Base-by-base conservation (phyloP, 2,797 vertebrate species). In the Heteromormyrus szaboi region DNA sequence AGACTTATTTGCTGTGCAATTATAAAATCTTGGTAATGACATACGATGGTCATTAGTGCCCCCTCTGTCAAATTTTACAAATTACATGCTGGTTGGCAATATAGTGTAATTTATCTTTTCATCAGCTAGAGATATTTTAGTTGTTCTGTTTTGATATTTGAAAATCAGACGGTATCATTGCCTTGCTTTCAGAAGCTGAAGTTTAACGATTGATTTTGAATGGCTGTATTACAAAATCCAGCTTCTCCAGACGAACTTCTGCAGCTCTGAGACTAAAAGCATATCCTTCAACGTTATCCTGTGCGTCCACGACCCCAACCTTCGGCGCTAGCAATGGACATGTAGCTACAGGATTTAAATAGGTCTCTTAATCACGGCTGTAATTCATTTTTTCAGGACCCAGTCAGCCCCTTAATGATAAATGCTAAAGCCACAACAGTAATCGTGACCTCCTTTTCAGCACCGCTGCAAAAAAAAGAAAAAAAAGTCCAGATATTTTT, bases 361-460 rank as follows among this genome's bases (percentile, higher is more conserved):
- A 91, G 90, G 92, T 93, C 93, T 94, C 94, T 96, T 96, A 95
- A 96, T 96, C 95, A 96, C 90, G 93, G 91, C 92, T 94, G 92
- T 95, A 96, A 95, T 91, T 90, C 91, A 91, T 93, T 91, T 90
- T 91, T 94, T 95, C 93, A 91, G 83, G 92, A 93, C 94, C 93
- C 95, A 93, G 92, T 94, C 95, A 96, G 94, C 93, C 92, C 92
- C 93, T 94, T 95, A 96, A 96, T 96, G 96, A 97, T 96, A 93
- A 96, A 97, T 96, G 95, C 95, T 92, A 56, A 92, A 94, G 93
- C 92, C 93, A 95, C 94, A 91, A 92, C 94, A 93, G 92, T 94
- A 93, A 95, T 91, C 94, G 94, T 95, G 96, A 97, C 95, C 96
- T 96, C 94, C 93, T 97, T 96, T 95, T 96, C 92, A 95, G 94